Percentiles rank a stretch among this genome's conserved stretches.
Conservation (phyloP, 2,888 invertebrate species). For the Drosophila demipolita region DNA sequence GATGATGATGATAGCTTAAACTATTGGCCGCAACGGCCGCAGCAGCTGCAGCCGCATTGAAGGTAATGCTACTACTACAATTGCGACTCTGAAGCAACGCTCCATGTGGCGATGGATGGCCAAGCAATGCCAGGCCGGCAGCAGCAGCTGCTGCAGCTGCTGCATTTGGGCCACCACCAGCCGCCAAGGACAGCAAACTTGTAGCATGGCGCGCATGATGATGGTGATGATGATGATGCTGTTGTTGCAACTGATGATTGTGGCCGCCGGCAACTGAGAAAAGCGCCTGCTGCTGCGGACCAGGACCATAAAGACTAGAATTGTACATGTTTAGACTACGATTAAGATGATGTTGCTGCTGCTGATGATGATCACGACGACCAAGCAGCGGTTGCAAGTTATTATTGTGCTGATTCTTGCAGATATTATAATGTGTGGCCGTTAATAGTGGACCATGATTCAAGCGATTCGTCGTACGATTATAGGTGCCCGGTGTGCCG, state of each 20-base stretch:
- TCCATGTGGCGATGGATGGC: conserved; percentile 62
- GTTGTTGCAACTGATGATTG: conserved; percentile 49
- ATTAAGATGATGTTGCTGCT: conserved; percentile 59
- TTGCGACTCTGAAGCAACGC: conserved; percentile 23
- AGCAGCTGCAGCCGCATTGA: conserved; percentile 63
- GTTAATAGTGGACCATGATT: conserved; percentile 79
- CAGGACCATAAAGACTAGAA: conserved; percentile 52
- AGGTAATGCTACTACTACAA: conserved; percentile 51
- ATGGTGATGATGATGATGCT: conserved; percentile 47
- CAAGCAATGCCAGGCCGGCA: conserved; percentile 54
- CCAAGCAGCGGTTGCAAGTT: conserved; percentile 53
- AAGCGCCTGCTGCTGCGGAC: conserved; percentile 49
- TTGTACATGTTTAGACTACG: conserved; percentile 62
- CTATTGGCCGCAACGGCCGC: conserved; percentile 77
- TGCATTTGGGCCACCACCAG: conserved; percentile 44
- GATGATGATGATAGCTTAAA: conserved; percentile 79
- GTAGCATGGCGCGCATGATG: conserved; percentile 53
- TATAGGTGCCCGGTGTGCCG: conserved; percentile 71
- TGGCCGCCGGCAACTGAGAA: conserved; percentile 40
- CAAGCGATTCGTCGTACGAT: conserved; percentile 77
- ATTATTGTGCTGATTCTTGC: conserved; percentile 71
- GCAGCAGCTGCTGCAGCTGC: conserved; percentile 52
- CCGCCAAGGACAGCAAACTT: conserved; percentile 63
- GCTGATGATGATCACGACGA: conserved; percentile 72
- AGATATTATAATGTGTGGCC: conserved; percentile 79